Evolutionary conservation across 1,140 invertebrate genomes (phyloP).

Genomic region (Marisa cornuarietis): DNA sequence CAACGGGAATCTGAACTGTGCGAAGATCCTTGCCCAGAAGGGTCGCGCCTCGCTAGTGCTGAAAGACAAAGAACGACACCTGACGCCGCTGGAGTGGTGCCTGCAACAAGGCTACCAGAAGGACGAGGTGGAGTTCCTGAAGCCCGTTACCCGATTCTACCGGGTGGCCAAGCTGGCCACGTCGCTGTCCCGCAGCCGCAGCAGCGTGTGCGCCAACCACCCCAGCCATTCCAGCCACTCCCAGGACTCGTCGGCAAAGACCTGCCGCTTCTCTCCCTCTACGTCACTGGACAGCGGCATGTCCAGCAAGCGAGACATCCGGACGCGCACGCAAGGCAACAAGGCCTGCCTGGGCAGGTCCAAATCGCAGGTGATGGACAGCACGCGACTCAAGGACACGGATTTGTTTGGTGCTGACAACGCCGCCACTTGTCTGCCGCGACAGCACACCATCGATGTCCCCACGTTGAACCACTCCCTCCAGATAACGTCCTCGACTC

Average conservation of each 20-base stretch:
- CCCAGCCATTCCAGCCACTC: background rate
- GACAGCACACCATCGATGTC: conserved; percentile 11
- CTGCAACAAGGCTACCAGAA: conserved; percentile 35
- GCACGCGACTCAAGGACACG: background rate
- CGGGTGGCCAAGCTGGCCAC: conserved; percentile 33
- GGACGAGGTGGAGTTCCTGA: conserved; percentile 31
- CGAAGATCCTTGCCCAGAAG: conserved; percentile 52
- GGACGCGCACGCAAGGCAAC: no score
- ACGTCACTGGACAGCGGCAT: conserved; percentile 12
- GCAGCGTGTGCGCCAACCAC: background rate
- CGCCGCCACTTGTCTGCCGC: background rate
- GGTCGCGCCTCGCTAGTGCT: conserved; percentile 48
- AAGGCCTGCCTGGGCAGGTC: conserved; percentile 16
- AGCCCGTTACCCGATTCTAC: conserved; percentile 28
- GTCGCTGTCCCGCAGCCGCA: conserved; percentile 11
- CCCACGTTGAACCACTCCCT: background rate
- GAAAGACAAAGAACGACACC: conserved; percentile 45
- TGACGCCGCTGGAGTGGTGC: conserved; percentile 44
- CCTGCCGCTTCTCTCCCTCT: conserved; percentile 1
- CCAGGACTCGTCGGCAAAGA: background rate
- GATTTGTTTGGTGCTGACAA: background rate
- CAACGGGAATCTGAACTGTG: conserved; percentile 55
- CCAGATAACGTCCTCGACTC: no score
- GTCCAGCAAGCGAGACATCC: background rate
- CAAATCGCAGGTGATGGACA: conserved; percentile 18